Evolutionary conservation across 2,888 invertebrate genomes (phyloP).

Genomic region (Acrobasis repandana): DNA sequence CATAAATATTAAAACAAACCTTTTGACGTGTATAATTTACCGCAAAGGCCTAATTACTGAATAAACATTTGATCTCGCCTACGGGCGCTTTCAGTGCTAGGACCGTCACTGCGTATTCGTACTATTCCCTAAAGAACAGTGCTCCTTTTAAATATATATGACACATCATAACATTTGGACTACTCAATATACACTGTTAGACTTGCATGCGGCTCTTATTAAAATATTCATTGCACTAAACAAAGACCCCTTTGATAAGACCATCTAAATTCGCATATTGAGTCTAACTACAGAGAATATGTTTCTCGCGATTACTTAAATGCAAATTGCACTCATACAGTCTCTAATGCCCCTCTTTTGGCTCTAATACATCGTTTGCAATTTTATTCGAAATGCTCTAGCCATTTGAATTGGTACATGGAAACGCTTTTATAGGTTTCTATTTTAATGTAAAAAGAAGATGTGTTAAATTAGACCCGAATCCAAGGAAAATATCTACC

Average conservation of each 20-base stretch:
- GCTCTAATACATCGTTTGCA: slow-evolving; percentile 60
- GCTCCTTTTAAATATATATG: slow-evolving; percentile 18
- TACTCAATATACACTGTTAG: slow-evolving; percentile 22
- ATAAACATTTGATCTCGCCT: too few relatives aligned
- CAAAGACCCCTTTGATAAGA: slow-evolving; percentile 22
- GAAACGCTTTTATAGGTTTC: slow-evolving; percentile 62
- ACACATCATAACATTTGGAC: slow-evolving; percentile 22
- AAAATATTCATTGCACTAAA: slow-evolving; percentile 23
- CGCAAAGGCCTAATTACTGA: too few relatives aligned
- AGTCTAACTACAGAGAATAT: slow-evolving; percentile 40
- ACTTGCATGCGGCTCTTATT: slow-evolving; percentile 23
- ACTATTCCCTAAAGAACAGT: slow-evolving; percentile 15
- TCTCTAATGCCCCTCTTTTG: slow-evolving; percentile 44
- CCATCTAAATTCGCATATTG: slow-evolving; percentile 64
- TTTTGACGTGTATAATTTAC: too few relatives aligned
- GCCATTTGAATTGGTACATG: slow-evolving; percentile 56
- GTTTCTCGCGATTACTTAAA: slow-evolving; percentile 46
- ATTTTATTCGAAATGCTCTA: slow-evolving; percentile 61
- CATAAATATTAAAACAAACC: too few relatives aligned
- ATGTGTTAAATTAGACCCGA: too few relatives aligned
- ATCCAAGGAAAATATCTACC: too few relatives aligned
- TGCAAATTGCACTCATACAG: slow-evolving; percentile 60
- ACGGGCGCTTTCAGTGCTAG: too few relatives aligned
- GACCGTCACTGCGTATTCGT: slow-evolving; percentile 2
- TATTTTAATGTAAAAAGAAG: slow-evolving; percentile 55